A percentile compares a stretch with the other conserved stretches of the same genome.
These are phyloP conservation scores for Pristionchus entomophagus DNA, from an alignment of 2,888 invertebrate genomes.

Conservation along the genomic window DNA sequence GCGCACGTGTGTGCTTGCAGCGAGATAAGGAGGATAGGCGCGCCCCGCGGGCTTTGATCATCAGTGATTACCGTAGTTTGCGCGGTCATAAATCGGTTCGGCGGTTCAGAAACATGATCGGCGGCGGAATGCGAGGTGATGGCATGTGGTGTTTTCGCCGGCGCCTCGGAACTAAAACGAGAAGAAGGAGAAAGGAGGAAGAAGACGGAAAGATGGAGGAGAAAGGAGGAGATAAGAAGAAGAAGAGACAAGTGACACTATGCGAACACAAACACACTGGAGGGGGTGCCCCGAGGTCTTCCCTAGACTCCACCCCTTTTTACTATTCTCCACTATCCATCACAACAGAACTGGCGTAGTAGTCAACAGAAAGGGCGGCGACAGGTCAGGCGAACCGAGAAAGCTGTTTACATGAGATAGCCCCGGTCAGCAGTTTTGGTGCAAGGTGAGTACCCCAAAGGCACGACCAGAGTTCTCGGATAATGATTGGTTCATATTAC, in stretches of 20 bases:
- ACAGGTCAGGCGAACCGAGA: neutral
- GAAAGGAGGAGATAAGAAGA: too few species aligned
- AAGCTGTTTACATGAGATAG: neutral
- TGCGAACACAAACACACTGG: neutral
- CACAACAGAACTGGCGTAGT: neutral
- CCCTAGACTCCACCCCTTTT: neutral
- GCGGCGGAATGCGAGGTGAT: neutral
- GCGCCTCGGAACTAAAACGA: neutral
- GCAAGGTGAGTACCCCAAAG: too few species aligned
- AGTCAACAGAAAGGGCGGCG: neutral
- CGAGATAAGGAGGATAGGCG: neutral
- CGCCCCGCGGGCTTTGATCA: neutral
- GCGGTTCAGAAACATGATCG: neutral
- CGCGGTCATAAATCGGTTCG: neutral
- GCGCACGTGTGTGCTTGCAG: slow-evolving; percentile 15
- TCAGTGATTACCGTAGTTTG: neutral
- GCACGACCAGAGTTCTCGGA: too few species aligned
- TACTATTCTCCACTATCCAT: neutral
- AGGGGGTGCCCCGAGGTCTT: slow-evolving; percentile 33
- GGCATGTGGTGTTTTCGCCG: slow-evolving; percentile 20
- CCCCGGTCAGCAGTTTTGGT: neutral
- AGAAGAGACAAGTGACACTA: neutral
- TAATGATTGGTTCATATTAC: too few species aligned
- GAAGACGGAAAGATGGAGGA: neutral
- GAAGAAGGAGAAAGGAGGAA: neutral